phyloP scores from a whole-genome alignment of 2,113 vertebrate genomes.

The Misgurnus anguillicaudatus region DNA sequence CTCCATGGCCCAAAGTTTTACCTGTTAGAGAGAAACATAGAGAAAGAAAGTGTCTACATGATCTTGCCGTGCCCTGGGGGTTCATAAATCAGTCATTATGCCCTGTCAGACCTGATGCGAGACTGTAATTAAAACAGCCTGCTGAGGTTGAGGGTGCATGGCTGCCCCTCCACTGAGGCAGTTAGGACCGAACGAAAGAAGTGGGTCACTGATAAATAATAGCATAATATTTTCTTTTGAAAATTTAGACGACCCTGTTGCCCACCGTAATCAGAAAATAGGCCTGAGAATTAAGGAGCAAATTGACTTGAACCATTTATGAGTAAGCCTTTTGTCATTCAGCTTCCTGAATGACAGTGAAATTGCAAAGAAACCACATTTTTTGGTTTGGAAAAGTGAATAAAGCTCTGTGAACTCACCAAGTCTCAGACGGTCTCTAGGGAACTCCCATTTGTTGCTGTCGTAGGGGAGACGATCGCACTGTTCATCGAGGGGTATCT shows the following conservation, averaged over 20 bases:
- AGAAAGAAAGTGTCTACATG: constrained; percentile 28
- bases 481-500: constrained; percentile 89
- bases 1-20: constrained; percentile 92
- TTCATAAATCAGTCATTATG: constrained; percentile 55
- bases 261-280: not conserved
- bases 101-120: constrained; percentile 60
- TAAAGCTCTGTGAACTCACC: constrained; percentile 65
- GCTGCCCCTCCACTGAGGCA: constrained; percentile 51
- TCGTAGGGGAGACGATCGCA: constrained; percentile 90
- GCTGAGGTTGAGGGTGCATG: constrained; percentile 52
- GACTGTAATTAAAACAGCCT: constrained; percentile 68
- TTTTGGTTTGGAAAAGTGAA: not conserved
- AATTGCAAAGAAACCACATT: not conserved
- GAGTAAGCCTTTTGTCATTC: not conserved
- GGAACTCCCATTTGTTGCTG: constrained; percentile 94
- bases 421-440: constrained; percentile 83
- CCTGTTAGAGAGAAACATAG: constrained; percentile 74
- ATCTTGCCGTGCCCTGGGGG: constrained; percentile 49
- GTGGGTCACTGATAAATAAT: constrained; percentile 61
- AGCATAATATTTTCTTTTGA: constrained; percentile 43
- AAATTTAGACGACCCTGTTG: not conserved
- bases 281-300: not conserved
- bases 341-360: no score
- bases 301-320: not conserved
- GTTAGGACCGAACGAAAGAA: constrained; percentile 58